Evolutionary conservation across 2,113 vertebrate species (phyloP).

Genomic region (Turnix velox): DNA sequence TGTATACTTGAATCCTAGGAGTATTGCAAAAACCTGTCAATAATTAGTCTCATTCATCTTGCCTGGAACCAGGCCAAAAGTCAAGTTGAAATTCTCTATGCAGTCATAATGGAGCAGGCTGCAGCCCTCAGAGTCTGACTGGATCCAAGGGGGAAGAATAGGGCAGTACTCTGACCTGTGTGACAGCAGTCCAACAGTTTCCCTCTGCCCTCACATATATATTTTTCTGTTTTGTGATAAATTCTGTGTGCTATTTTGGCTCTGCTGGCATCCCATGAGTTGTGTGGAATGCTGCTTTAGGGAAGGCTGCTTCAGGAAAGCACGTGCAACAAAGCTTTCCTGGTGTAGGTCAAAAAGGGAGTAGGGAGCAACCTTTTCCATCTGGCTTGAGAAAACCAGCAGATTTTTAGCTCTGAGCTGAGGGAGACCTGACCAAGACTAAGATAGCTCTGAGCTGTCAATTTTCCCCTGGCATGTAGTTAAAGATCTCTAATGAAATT

Average conservation of each 20-base stretch:
- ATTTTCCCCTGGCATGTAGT: neutral
- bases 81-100: neutral
- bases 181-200: neutral
- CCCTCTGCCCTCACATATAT: accelerated
- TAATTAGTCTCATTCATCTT: neutral
- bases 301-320: neutral
- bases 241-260: accelerated
- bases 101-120: neutral
- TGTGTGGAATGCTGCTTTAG: accelerated
- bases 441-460: neutral
- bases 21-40: neutral
- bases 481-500: neutral
- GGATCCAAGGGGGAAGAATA: neutral
- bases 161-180: neutral
- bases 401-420: neutral
- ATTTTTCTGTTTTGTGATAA: neutral
- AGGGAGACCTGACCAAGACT: neutral
- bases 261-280: neutral
- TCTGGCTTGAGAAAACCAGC: neutral
- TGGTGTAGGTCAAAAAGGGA: neutral
- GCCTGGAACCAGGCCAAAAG: neutral
- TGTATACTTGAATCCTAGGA: neutral
- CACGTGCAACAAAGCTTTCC: neutral
- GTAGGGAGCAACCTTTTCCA: neutral
- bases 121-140: neutral